These are phyloP conservation scores for Formicarius rufipectus DNA, from an alignment of 2,113 vertebrate species.

Conservation along the genomic window DNA sequence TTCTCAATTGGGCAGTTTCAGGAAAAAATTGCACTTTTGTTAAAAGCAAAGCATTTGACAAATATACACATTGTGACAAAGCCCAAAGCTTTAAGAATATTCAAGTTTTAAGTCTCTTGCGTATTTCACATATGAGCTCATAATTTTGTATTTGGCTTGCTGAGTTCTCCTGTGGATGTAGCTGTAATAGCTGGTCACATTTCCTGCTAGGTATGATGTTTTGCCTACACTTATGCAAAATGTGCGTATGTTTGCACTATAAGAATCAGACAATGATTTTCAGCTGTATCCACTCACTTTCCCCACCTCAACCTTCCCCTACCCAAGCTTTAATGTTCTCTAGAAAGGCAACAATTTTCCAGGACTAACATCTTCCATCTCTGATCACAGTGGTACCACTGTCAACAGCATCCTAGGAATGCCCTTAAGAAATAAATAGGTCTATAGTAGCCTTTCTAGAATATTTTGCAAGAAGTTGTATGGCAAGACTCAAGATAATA, in stretches of 20 bases:
- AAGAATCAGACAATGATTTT: not conserved
- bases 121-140: not conserved
- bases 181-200: not conserved
- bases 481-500: not conserved
- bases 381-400: not conserved
- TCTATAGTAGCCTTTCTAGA: not conserved
- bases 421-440: not conserved
- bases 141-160: not conserved
- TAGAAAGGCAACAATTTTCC: not conserved
- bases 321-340: not conserved
- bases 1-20: not conserved
- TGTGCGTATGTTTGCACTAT: accelerated
- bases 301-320: not conserved
- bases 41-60: not conserved
- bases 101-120: not conserved
- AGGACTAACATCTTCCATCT: not conserved
- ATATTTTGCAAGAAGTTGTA: not conserved
- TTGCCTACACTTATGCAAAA: not conserved
- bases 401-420: not conserved
- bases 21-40: not conserved
- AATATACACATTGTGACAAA: not conserved
- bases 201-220: not conserved
- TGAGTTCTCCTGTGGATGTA: not conserved
- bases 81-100: not conserved
- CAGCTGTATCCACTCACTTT: not conserved